Percentiles rank a stretch among this genome's conserved stretches.
These are phyloP conservation scores for Genyomyrus donnyi DNA, from an alignment of 2,113 vertebrate species.

Conservation along the genomic window DNA sequence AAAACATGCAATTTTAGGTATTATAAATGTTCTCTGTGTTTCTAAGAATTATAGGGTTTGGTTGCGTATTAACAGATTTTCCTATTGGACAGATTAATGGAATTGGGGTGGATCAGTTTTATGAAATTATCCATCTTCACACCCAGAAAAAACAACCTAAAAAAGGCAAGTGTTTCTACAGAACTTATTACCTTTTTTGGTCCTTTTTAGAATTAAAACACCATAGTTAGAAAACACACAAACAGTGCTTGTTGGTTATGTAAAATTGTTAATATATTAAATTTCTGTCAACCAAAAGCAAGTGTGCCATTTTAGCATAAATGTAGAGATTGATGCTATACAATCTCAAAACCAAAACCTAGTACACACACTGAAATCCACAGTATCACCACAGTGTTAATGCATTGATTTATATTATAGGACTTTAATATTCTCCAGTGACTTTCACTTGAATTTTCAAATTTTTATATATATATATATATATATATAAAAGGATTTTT, in stretches of 20 bases:
- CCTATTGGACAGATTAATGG: slow-evolving; percentile 35
- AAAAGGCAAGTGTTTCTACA: slow-evolving; percentile 37
- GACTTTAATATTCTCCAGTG: neutral
- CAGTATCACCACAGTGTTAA: neutral
- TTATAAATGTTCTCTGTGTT: neutral
- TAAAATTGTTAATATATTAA: neutral
- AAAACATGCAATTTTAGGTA: neutral
- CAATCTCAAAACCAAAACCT: neutral
- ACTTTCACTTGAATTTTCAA: neutral
- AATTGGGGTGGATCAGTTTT: slow-evolving; percentile 50
- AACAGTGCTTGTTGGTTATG: neutral
- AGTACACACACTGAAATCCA: neutral
- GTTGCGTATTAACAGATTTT: neutral
- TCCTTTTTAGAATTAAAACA: neutral
- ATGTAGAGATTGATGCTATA: neutral
- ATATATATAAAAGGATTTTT: neutral
- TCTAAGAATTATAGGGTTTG: neutral
- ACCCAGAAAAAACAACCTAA: slow-evolving; percentile 28
- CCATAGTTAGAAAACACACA: neutral
- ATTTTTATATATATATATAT: neutral
- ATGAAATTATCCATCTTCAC: slow-evolving; percentile 45
- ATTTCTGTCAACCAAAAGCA: neutral
- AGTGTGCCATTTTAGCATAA: neutral
- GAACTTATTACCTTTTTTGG: neutral
- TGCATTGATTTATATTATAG: neutral